Evolutionary conservation across 2,113 vertebrate genomes (phyloP).

Genomic region (Nannobrachium achirus): DNA sequence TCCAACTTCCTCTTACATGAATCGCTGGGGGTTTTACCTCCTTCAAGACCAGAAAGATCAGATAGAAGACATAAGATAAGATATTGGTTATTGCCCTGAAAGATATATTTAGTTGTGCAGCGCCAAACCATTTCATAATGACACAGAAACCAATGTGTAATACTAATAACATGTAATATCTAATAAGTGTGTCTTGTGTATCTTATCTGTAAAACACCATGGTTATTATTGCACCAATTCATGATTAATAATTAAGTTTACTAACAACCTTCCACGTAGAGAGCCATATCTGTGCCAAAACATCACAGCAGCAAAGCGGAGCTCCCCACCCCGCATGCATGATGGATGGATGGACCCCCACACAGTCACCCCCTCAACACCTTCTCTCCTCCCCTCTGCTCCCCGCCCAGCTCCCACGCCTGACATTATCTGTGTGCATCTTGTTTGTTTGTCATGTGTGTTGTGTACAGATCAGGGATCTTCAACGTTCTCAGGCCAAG

Average conservation of each 20-base stretch:
- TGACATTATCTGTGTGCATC: not conserved
- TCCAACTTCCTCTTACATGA: too few species aligned
- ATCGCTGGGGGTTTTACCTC: too few species aligned
- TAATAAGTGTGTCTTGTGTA: not conserved
- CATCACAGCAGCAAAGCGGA: constrained; percentile 18
- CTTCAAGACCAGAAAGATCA: too few species aligned
- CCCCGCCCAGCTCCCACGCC: constrained; percentile 10
- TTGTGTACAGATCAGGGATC: too few species aligned
- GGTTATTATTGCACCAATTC: constrained; percentile 12
- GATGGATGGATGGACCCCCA: constrained; percentile 32
- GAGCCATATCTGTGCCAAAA: constrained; percentile 26
- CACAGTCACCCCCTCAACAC: constrained; percentile 3
- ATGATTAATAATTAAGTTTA: constrained; percentile 33
- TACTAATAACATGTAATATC: too few species aligned
- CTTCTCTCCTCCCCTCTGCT: constrained; percentile 14
- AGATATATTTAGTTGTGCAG: too few species aligned
- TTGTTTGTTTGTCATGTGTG: not conserved
- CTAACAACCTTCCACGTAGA: constrained; percentile 30
- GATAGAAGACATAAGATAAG: too few species aligned
- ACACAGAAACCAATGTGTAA: too few species aligned
- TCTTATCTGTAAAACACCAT: constrained; percentile 19
- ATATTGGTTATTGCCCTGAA: too few species aligned
- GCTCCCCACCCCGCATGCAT: constrained; percentile 18
- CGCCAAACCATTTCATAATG: too few species aligned
- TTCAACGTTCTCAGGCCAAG: too few species aligned